Evolutionary conservation across 2,888 invertebrate genomes (phyloP).

Genomic region (Leptinotarsa tumamoca): DNA sequence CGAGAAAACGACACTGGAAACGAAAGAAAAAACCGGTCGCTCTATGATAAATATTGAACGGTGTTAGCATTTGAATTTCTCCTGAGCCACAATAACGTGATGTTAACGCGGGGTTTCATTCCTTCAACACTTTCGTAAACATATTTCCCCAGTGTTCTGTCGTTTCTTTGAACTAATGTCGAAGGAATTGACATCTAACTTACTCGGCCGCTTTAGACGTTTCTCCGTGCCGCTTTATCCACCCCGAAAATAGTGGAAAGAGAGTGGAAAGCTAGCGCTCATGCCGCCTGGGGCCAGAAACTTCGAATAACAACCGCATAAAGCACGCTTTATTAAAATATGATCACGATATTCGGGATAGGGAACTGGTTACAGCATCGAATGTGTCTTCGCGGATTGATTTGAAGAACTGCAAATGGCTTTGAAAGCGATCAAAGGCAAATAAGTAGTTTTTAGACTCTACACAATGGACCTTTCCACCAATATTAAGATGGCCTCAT

Average conservation of each 20-base stretch:
- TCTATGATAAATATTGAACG: constrained; percentile 61
- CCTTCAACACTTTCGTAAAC: constrained; percentile 60
- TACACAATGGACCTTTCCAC: no score
- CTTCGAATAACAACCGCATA: constrained; percentile 32
- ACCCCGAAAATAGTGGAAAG: constrained; percentile 14
- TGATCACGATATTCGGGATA: constrained; percentile 5
- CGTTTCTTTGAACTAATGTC: constrained; percentile 65
- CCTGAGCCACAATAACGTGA: constrained; percentile 63
- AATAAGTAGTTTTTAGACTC: no score
- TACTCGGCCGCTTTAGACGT: constrained; percentile 42
- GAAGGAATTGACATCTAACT: constrained; percentile 64
- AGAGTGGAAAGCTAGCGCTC: constrained; percentile 19
- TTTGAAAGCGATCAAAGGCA: no score
- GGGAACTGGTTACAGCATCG: neutral
- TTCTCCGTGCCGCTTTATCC: constrained; percentile 24
- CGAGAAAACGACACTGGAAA: constrained; percentile 1
- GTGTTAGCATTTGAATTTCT: constrained; percentile 65
- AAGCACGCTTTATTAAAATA: constrained; percentile 32
- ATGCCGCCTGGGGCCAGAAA: constrained; percentile 29
- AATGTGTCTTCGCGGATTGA: no score
- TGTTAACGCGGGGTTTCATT: constrained; percentile 62
- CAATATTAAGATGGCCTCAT: no score
- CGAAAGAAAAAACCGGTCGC: constrained; percentile 28
- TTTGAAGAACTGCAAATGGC: no score
- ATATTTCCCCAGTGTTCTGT: constrained; percentile 67